These are phyloP conservation scores for Hydractinia echinata DNA, from an alignment of 30 jellyfish, hydroid and myxozoan species.

Conservation along the genomic window DNA sequence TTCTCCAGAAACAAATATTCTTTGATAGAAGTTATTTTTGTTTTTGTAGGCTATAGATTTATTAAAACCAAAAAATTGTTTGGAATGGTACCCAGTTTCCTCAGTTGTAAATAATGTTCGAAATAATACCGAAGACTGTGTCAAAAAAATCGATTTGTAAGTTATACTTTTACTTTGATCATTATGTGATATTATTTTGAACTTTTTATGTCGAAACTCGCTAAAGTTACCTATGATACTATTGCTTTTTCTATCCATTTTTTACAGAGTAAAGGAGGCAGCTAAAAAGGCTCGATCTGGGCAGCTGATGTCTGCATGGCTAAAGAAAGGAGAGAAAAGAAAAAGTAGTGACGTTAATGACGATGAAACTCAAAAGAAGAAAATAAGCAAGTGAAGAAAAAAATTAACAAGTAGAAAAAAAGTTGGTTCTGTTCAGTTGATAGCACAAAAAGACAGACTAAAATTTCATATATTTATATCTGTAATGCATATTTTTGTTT, in stretches of 20 bases:
- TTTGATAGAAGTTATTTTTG: neutral
- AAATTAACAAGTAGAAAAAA: neutral
- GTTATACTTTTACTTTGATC: neutral
- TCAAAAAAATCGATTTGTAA: constrained; percentile 55
- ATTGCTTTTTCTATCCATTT: neutral
- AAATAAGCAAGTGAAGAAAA: neutral
- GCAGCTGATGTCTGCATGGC: constrained; percentile 41
- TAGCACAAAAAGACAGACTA: no score
- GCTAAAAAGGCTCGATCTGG: constrained; percentile 34
- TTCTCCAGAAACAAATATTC: neutral
- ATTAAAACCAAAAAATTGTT: constrained; percentile 49
- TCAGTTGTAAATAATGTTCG: constrained; percentile 62
- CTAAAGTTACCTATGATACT: neutral
- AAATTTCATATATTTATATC: no score
- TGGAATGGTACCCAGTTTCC: constrained; percentile 91
- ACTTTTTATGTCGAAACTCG: neutral
- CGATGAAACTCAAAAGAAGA: neutral
- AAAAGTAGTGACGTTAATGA: neutral
- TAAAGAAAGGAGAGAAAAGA: constrained; percentile 10
- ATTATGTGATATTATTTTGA: neutral
- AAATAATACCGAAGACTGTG: constrained; percentile 70
- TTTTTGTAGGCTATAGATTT: constrained; percentile 38
- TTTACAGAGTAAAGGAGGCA: neutral
- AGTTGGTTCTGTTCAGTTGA: neutral
- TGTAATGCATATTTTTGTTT: no score